Evolutionary conservation across 2,888 invertebrate genomes (phyloP).

Genomic region (Poecilobothrus nobilitatus): DNA sequence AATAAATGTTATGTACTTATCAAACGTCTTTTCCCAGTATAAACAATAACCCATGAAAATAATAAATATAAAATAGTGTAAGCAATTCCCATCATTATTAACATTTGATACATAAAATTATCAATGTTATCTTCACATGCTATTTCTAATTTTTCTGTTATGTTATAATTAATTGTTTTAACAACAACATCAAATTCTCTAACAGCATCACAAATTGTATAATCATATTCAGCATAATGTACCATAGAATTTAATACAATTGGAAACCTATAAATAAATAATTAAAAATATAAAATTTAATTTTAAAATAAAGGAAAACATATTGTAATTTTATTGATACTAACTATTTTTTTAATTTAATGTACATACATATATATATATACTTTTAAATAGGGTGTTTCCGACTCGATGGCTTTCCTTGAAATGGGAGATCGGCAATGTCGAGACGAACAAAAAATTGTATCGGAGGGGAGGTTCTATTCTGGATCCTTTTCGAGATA

Average conservation of each 20-base stretch:
- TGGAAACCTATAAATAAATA: constrained; percentile 31
- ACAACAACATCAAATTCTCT: constrained; percentile 5
- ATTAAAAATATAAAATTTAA: too few species aligned
- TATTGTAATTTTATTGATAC: too few species aligned
- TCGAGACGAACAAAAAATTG: too few species aligned
- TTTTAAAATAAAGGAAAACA: too few species aligned
- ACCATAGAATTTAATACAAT: constrained; percentile 36
- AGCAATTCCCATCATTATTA: constrained; percentile 57
- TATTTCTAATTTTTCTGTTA: constrained; percentile 30
- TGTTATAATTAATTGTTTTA: constrained; percentile 42
- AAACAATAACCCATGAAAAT: constrained; percentile 54
- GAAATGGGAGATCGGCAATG: too few species aligned
- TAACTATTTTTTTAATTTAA: too few species aligned
- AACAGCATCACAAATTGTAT: constrained; percentile 30
- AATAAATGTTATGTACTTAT: constrained; percentile 39
- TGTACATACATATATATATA: too few species aligned
- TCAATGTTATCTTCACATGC: constrained; percentile 51
- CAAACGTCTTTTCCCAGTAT: constrained; percentile 51
- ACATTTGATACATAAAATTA: constrained; percentile 54
- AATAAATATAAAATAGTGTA: constrained; percentile 57
- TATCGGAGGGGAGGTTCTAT: too few species aligned
- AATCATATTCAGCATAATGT: constrained; percentile 35
- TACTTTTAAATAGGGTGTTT: too few species aligned
- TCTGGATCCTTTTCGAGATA: too few species aligned
- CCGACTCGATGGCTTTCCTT: too few species aligned